Conservation (phyloP, 1,140 invertebrate genomes). For the Acromyrmex charruanus region DNA sequence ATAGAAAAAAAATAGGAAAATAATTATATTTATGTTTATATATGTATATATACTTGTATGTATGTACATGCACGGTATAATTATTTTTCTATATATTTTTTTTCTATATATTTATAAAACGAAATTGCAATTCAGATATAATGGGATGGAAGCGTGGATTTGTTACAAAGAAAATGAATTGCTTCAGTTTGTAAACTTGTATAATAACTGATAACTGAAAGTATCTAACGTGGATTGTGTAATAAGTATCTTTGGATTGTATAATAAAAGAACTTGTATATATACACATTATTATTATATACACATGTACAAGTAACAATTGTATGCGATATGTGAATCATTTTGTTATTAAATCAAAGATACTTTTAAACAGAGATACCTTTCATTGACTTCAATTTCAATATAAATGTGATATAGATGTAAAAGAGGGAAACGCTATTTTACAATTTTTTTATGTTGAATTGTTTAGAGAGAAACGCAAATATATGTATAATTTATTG, state of each 20-base stretch:
- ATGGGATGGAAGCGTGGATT: neutral
- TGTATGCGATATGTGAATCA: slow-evolving; percentile 29
- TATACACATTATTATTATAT: slow-evolving; percentile 3
- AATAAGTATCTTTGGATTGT: slow-evolving; percentile 34
- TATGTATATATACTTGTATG: neutral
- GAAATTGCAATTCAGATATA: neutral
- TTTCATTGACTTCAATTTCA: neutral
- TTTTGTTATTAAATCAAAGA: slow-evolving; percentile 56
- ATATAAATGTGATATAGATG: neutral
- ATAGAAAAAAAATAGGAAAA: neutral
- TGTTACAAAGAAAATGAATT: neutral
- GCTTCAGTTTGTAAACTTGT: slow-evolving; percentile 30
- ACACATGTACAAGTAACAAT: slow-evolving; percentile 19
- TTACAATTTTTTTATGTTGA: neutral
- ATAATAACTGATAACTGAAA: slow-evolving; percentile 18
- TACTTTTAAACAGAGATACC: slow-evolving; percentile 33
- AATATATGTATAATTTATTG: neutral
- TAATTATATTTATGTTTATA: slow-evolving; percentile 44
- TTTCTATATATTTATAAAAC: neutral
- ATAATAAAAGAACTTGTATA: slow-evolving; percentile 31
- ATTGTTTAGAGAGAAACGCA: neutral
- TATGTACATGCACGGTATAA: neutral
- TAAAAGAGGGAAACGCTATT: neutral
- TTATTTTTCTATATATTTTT: slow-evolving; percentile 16
- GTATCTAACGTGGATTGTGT: slow-evolving; percentile 31